A percentile compares a stretch with the other conserved stretches of the same genome.
Conservation (phyloP, 1,140 invertebrate species). For the Agraylea sexmaculata region DNA sequence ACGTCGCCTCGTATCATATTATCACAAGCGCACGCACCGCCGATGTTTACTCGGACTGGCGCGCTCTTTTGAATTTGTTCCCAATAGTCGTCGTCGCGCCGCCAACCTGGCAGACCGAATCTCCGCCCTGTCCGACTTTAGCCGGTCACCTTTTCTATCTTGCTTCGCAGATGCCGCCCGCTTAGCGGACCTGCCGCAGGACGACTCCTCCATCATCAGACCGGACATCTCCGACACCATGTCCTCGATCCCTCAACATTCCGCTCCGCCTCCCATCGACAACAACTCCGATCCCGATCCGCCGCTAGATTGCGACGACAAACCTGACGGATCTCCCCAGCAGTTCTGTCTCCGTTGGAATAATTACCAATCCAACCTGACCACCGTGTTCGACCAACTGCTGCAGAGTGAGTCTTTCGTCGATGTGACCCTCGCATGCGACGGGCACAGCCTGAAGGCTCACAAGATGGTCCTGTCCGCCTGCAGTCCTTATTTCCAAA, state of each 20-base stretch:
- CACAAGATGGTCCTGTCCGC: constrained; percentile 89
- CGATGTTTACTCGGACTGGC: not conserved
- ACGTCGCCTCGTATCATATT: no score
- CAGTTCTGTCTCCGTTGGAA: constrained; percentile 85
- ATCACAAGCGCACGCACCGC: not conserved
- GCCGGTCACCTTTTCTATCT: constrained; percentile 17
- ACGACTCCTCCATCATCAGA: constrained; percentile 5
- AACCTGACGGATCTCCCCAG: constrained; percentile 25
- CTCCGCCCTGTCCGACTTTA: constrained; percentile 17
- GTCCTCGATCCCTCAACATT: no score
- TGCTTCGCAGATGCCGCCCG: constrained; percentile 20
- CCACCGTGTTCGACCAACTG: constrained; percentile 84
- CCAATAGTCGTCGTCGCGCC: constrained; percentile 1
- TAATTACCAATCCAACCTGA: constrained; percentile 84
- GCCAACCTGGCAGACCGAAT: constrained; percentile 16
- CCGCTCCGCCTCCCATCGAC: not conserved
- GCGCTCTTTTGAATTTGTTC: no score
- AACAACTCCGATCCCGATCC: not conserved
- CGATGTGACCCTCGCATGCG: constrained; percentile 83
- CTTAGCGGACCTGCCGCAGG: constrained; percentile 7
- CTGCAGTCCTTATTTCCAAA: constrained; percentile 85
- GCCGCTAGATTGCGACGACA: constrained; percentile 1
- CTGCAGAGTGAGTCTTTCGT: constrained; percentile 83
- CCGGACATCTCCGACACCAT: constrained; percentile 4
- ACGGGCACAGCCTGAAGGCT: constrained; percentile 80